These are phyloP conservation scores for Scaptomyza cyrtandrae DNA, from an alignment of 2,888 invertebrate species.

Conservation along the genomic window DNA sequence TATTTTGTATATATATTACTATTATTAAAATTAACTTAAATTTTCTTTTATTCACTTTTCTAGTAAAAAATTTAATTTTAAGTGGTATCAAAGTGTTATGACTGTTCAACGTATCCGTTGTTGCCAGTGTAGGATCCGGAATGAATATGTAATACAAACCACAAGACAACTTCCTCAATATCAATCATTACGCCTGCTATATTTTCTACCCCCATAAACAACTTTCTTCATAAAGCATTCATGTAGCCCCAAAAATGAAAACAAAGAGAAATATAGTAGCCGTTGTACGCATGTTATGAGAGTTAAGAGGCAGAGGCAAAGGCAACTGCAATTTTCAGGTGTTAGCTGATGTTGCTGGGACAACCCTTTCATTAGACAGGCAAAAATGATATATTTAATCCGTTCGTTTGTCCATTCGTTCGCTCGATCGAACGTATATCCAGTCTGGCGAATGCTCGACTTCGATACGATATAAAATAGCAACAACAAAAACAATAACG, in stretches of 20 bases:
- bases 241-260: conserved; percentile 4
- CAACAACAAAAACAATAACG: conserved; percentile 21
- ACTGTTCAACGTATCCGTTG: too few species aligned
- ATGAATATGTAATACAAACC: conserved; percentile 47
- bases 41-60: too few species aligned
- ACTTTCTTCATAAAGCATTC: conserved; percentile 67
- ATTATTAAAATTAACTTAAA: too few species aligned
- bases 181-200: conserved; percentile 72
- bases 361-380: conserved; percentile 74
- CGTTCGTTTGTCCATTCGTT: conserved; percentile 53
- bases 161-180: conserved; percentile 75
- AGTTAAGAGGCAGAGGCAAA: conserved; percentile 28
- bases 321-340: conserved; percentile 75
- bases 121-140: conserved; percentile 35
- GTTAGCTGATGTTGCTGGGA: conserved; percentile 60
- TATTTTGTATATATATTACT: too few species aligned
- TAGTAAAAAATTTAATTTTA: too few species aligned
- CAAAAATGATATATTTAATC: conserved; percentile 80
- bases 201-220: conserved; percentile 59
- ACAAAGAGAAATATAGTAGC: conserved; percentile 33
- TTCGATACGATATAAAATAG: conserved; percentile 50
- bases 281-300: conserved; percentile 38
- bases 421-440: conserved; percentile 26
- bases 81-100: too few species aligned
- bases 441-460: conserved; percentile 66